A percentile compares a stretch with the other conserved stretches of the same genome.
Conservation (phyloP, 1,140 invertebrate species). For the Drosophila pachea region DNA sequence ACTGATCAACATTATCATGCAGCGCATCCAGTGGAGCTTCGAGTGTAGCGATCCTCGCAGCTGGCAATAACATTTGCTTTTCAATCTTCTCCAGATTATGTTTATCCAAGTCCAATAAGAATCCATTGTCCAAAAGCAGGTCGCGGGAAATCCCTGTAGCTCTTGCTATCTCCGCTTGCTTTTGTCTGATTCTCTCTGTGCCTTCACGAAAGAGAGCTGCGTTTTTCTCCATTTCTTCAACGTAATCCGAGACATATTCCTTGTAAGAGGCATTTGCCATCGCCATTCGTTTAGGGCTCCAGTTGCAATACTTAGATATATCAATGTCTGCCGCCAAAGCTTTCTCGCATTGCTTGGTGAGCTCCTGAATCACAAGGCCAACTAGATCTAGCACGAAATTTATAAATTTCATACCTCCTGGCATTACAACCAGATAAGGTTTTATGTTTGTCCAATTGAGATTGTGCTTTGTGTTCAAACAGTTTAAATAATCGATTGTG, state of each 20-base stretch:
- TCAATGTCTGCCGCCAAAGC: slow-evolving; percentile 20
- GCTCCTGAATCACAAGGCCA: slow-evolving; percentile 60
- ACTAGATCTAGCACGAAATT: slow-evolving; percentile 68
- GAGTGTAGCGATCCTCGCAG: slow-evolving; percentile 20
- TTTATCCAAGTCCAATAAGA: slow-evolving; percentile 48
- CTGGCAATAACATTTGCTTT: slow-evolving; percentile 9
- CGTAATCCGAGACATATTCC: slow-evolving; percentile 58
- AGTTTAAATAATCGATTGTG: slow-evolving; percentile 71
- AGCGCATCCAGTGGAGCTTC: slow-evolving; percentile 43
- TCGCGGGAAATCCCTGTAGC: slow-evolving; percentile 29
- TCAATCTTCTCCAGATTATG: slow-evolving; percentile 39
- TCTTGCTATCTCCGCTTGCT: slow-evolving; percentile 26
- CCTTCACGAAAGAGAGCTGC: slow-evolving; percentile 15
- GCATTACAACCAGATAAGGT: slow-evolving; percentile 75
- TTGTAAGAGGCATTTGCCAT: slow-evolving; percentile 54
- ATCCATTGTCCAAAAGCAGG: slow-evolving; percentile 39
- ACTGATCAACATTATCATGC: slow-evolving; percentile 58
- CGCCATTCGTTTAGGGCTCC: slow-evolving; percentile 45
- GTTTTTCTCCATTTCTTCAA: slow-evolving; percentile 42
- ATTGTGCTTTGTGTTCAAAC: slow-evolving; percentile 72
- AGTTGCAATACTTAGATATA: slow-evolving; percentile 8
- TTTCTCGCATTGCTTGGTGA: slow-evolving; percentile 63
- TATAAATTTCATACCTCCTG: slow-evolving; percentile 75
- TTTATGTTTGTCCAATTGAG: slow-evolving; percentile 68
- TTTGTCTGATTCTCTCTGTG: slow-evolving; percentile 26